phyloP scores from a whole-genome alignment of 2,888 invertebrate genomes.

The Drosophila nigritarsus region DNA sequence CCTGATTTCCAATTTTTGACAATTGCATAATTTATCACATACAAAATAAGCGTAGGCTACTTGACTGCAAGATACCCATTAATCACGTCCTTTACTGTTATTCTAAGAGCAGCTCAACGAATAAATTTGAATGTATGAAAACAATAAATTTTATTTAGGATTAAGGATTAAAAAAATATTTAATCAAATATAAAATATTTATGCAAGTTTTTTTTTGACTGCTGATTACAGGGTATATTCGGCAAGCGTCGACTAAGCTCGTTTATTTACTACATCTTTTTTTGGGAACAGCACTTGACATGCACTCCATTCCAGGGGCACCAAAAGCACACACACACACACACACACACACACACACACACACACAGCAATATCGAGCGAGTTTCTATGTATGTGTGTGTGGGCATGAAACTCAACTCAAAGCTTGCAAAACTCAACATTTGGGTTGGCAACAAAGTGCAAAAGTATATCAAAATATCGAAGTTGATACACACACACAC shows the following conservation, averaged over 20 bases:
- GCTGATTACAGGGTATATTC: background rate
- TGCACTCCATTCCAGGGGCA: slow-evolving; percentile 2
- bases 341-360: background rate
- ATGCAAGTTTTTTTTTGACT: too few species aligned
- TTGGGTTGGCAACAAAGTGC: background rate
- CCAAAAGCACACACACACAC: background rate
- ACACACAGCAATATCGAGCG: background rate
- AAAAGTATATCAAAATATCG: slow-evolving; percentile 16
- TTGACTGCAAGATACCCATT: background rate
- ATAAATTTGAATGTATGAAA: too few species aligned
- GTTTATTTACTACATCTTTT: background rate
- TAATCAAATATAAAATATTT: background rate
- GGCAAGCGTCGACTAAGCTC: background rate
- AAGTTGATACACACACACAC: slow-evolving; percentile 7
- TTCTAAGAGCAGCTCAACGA: too few species aligned
- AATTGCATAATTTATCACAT: background rate
- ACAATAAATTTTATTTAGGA: too few species aligned
- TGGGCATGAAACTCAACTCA: slow-evolving; percentile 4
- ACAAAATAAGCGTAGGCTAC: background rate
- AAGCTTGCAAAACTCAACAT: slow-evolving; percentile 6
- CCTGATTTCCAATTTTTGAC: background rate
- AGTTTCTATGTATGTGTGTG: background rate
- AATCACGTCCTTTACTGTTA: background rate
- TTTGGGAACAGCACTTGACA: background rate
- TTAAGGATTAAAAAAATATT: too few species aligned